A percentile compares a stretch with the other conserved stretches of the same genome.
phyloP scores from a whole-genome alignment of 2,888 invertebrate species.

The Agonopterix alstromeriana region DNA sequence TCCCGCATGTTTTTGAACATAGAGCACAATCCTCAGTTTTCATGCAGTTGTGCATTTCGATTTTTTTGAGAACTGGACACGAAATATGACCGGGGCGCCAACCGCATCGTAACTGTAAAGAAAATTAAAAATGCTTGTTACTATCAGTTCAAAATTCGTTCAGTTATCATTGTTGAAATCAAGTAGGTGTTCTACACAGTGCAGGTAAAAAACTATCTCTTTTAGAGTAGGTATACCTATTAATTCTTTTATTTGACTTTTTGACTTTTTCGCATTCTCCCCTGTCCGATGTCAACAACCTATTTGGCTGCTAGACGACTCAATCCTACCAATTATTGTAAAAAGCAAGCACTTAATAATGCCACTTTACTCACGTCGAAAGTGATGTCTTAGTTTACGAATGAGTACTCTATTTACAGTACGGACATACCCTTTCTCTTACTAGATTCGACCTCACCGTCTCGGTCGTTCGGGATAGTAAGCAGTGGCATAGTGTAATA shows the following conservation, averaged over 20 bases:
- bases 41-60: conserved; percentile 50
- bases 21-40: conserved; percentile 28
- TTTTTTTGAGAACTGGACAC: conserved; percentile 54
- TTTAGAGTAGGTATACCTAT: background rate
- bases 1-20: background rate
- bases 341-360: no score
- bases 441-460: no score
- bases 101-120: conserved; percentile 55
- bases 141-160: background rate
- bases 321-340: no score
- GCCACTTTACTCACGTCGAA: no score
- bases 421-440: no score
- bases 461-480: no score
- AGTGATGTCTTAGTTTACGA: no score
- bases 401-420: no score
- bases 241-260: background rate
- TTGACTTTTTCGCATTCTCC: background rate
- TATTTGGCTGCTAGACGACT: no score
- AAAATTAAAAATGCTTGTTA: background rate
- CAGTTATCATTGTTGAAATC: background rate
- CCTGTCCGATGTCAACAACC: no score
- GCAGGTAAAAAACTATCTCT: background rate
- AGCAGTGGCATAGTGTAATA: no score
- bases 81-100: conserved; percentile 71
- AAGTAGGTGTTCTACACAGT: background rate